Evolutionary conservation across 2,888 invertebrate genomes (phyloP).

Genomic region (Caenorhabditis japonica): DNA sequence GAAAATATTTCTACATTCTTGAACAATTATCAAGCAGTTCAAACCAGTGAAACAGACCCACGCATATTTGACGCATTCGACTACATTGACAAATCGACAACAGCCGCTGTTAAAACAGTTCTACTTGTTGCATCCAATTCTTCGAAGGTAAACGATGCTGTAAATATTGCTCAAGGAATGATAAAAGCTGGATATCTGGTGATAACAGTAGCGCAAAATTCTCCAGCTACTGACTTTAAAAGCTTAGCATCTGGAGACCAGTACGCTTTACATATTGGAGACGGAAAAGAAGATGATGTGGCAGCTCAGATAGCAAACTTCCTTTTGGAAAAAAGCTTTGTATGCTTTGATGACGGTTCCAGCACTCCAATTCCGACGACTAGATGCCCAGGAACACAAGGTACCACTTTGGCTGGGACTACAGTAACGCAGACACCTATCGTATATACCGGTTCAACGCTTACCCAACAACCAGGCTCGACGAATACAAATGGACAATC

Average conservation of each 20-base stretch:
- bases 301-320: slow-evolving; percentile 22
- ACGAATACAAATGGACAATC: not conserved
- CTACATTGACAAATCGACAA: not conserved
- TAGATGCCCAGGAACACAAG: slow-evolving; percentile 13
- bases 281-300: slow-evolving; percentile 14
- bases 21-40: not conserved
- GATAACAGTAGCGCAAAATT: slow-evolving; percentile 32
- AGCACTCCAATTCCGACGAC: slow-evolving; percentile 22
- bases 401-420: not conserved
- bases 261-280: slow-evolving; percentile 21
- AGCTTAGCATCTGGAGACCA: slow-evolving; percentile 24
- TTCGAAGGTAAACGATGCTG: slow-evolving; percentile 3
- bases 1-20: not conserved
- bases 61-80: slow-evolving; percentile 13
- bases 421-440: not conserved
- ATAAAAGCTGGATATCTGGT: slow-evolving; percentile 21
- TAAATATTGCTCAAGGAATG: not conserved
- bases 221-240: slow-evolving; percentile 18
- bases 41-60: not conserved
- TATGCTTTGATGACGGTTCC: slow-evolving; percentile 27
- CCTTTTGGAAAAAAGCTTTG: slow-evolving; percentile 21
- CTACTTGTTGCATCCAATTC: slow-evolving; percentile 29
- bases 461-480: not conserved
- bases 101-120: not conserved
- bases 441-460: not conserved